Evolutionary conservation across 1,140 invertebrate species (phyloP), one percentile per base, ranked within the genome.

Genomic region (Drosophila pallidifrons): DNA sequence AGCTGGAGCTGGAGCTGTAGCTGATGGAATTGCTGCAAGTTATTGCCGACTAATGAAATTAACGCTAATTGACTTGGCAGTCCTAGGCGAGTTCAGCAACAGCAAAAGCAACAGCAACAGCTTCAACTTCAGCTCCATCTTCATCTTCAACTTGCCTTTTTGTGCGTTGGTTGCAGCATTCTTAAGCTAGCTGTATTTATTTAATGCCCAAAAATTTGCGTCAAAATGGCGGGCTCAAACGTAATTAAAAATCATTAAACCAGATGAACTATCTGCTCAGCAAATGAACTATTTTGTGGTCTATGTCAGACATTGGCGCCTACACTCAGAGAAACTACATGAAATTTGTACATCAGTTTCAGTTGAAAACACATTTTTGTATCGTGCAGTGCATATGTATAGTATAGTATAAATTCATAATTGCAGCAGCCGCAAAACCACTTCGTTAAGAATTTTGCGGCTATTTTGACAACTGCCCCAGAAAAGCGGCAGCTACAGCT

Each of bases 1-100:
- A 47, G 32, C n/a, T n/a, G n/a, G n/a, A n/a, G n/a, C 47, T 64
- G 60, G 41, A 41, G 74, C 82, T 64, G 60, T 52, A 41, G 74
- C 82, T 81, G 79, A 71, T 88, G 73, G 57, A 80, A 88, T 78
- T 88, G 82, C 83, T 80, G 74, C 85, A 79, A 88, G 85, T 89
- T 88, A 88, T 88, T 85, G 85, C 85, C 68, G 72, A 69, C 85
- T 88, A 88, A 88, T 88, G 85, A 88, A 89, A 89, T 89, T 89
- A 85, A 81, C 85, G 57, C 86, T 89, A 89, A 89, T 90, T 89
- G 85, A 81, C 85, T 87, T 78, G 74, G 77, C 67, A 78, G 74
- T 76, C 77, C 46, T 46, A 65, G 30, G 58, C 60, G 10, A 45
- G 54, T 35, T 43, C 16, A 16, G n/a, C 30, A 15, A 35, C 30